Percentiles rank a stretch among this genome's conserved stretches.
Conservation (phyloP, 2,888 invertebrate genomes). For the Athalia rosae region DNA sequence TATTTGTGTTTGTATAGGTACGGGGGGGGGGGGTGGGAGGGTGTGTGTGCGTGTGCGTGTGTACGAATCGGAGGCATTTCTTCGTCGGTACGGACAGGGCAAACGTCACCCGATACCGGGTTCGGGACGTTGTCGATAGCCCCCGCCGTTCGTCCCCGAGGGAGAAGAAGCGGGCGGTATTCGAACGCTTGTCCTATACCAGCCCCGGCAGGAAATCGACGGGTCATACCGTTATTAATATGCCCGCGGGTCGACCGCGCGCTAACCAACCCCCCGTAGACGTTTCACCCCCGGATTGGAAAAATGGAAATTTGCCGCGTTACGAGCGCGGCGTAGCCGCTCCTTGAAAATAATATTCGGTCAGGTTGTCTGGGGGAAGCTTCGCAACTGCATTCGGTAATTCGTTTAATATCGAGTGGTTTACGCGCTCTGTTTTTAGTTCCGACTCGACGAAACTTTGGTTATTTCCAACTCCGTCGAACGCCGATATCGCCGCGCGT, state of each 20-base stretch:
- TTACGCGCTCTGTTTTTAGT: no score
- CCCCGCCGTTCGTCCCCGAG: not conserved
- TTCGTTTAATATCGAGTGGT: no score
- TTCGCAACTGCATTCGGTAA: no score
- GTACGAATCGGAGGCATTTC: constrained; percentile 17
- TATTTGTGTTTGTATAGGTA: constrained; percentile 6
- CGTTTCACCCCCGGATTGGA: not conserved
- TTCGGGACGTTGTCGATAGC: constrained; percentile 10
- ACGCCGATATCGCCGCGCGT: no score
- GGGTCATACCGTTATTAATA: constrained; percentile 37
- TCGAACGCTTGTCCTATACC: constrained; percentile 9
- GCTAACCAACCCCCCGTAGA: not conserved
- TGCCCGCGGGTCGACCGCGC: constrained; percentile 29
- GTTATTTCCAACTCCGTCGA: no score
- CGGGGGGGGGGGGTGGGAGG: not conserved
- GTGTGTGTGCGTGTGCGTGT: not conserved
- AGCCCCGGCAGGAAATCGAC: not conserved
- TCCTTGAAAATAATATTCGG: no score
- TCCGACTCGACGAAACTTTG: no score
- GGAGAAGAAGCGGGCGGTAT: not conserved
- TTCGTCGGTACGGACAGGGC: constrained; percentile 1
- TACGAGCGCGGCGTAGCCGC: no score
- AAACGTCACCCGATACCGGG: constrained; percentile 17
- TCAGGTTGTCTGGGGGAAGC: no score
- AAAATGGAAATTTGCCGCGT: not conserved